These are phyloP conservation scores for Passer montanus DNA, from an alignment of 2,113 vertebrate genomes.

Conservation along the genomic window DNA sequence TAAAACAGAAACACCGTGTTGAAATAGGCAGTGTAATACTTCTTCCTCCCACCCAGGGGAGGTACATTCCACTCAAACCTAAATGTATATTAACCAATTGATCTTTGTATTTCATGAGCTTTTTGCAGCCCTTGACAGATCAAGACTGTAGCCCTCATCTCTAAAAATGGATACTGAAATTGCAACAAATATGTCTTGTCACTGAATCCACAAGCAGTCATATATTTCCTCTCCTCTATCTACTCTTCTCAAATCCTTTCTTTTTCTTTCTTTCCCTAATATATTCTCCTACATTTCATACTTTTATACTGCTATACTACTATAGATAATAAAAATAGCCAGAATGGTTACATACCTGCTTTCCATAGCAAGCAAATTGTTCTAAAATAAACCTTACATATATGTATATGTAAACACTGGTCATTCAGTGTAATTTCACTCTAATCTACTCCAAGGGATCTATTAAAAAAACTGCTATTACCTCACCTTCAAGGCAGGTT, in stretches of 20 bases:
- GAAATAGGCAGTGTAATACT: background rate
- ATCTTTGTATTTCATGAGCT: background rate
- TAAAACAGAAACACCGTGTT: too few species aligned
- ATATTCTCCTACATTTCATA: background rate
- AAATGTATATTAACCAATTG: background rate
- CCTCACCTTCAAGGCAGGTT: background rate
- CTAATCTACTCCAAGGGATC: background rate
- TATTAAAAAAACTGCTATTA: background rate
- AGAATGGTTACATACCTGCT: background rate
- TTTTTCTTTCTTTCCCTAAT: background rate
- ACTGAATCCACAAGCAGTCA: background rate
- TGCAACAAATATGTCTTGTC: background rate
- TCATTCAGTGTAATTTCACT: background rate
- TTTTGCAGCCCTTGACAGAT: rapidly evolving
- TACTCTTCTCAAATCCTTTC: background rate
- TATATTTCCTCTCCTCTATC: background rate
- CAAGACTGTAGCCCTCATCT: background rate
- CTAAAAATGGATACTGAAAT: background rate
- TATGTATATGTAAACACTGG: background rate
- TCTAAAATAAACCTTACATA: background rate
- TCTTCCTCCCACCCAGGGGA: background rate
- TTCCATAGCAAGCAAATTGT: background rate
- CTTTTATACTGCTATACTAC: background rate
- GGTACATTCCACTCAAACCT: background rate
- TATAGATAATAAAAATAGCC: background rate